These are phyloP conservation scores for Catamblyrhynchus diadema DNA, from an alignment of 2,797 vertebrate species.

Conservation along the genomic window DNA sequence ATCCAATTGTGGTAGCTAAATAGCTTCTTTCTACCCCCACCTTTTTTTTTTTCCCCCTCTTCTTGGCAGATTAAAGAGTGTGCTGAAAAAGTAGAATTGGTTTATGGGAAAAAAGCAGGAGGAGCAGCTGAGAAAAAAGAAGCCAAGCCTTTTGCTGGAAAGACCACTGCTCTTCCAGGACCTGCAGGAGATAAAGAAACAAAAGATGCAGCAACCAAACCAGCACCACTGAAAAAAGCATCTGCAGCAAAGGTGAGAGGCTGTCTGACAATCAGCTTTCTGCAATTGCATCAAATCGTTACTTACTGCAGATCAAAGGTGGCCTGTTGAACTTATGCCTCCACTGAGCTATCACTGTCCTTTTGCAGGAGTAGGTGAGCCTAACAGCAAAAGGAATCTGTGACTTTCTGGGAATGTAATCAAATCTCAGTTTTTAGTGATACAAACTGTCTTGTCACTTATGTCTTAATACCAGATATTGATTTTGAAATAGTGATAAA, in stretches of 20 bases:
- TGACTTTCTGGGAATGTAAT: neutral
- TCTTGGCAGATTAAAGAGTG: conserved; percentile 91
- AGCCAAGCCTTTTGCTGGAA: conserved; percentile 75
- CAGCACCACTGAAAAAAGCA: conserved; percentile 83
- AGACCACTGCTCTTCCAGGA: conserved; percentile 75
- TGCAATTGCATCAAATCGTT: neutral
- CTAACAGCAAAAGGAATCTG: neutral
- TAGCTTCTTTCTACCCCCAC: neutral
- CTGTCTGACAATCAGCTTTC: neutral
- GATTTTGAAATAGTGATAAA: neutral
- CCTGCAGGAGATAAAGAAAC: conserved; percentile 74
- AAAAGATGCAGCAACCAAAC: conserved; percentile 74
- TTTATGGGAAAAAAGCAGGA: conserved; percentile 81
- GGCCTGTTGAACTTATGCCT: neutral
- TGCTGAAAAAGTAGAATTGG: conserved; percentile 91
- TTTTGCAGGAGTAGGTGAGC: neutral
- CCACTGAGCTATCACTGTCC: neutral
- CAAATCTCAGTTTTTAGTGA: neutral
- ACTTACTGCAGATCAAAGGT: neutral
- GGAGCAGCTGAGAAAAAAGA: conserved; percentile 79
- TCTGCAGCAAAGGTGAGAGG: conserved; percentile 79
- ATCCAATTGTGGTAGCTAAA: neutral
- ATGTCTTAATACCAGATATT: neutral
- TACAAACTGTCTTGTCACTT: neutral
- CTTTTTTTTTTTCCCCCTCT: neutral